Evolutionary conservation across 2,797 vertebrate genomes (phyloP), one percentile per base, ranked within the genome.

Genomic region (Tangara arthus): DNA sequence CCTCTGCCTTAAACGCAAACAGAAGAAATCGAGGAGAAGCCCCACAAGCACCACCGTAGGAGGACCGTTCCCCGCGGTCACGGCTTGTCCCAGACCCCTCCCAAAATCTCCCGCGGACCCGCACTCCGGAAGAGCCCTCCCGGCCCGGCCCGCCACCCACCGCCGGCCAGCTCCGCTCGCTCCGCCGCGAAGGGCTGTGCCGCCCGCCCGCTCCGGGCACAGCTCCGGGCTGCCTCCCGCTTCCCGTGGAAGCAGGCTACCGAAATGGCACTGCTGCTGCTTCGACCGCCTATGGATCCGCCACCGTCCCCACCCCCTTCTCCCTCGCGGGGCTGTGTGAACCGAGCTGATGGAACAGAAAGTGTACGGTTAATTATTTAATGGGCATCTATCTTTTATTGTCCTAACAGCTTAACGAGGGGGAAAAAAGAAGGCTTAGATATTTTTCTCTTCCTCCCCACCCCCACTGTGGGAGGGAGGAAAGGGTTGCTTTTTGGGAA

Each of bases 251-350:
- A 72, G 49, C 81, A 39, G 69, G 37, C 73, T 89, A 50, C 60
- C 19, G 50, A 87, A 87, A 95, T 10, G 85, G 94, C 49, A 37
- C 73, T 27, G 94, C 94, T n/a, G 95, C 89, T 44, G 97, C 76
- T 75, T 80, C 76, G 37, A 84, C 82, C 69, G 55, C 68, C 44
- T 55, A 83, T 63, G 50, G 75, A 64, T 78, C 80, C 80, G 79
- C 83, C 75, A 79, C 96, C 77, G 64, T 73, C 86, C 95, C 93
- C 89, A 90, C 89, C 94, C 95, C 94, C 87, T 69, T 37, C 84
- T 86, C 87, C 95, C 90, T 94, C 72, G 71, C 91, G 79, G 91
- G 84, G 84, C 83, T 77, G 63, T 69, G 72, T 42, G 89, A 86
- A 78, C 85, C 68, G 66, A 93, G 95, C 92, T 93, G 69, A 89